A percentile compares a stretch with the other conserved stretches of the same genome.
These are phyloP conservation scores for Botia almorhae DNA, from an alignment of 2,797 vertebrate genomes.

Conservation along the genomic window DNA sequence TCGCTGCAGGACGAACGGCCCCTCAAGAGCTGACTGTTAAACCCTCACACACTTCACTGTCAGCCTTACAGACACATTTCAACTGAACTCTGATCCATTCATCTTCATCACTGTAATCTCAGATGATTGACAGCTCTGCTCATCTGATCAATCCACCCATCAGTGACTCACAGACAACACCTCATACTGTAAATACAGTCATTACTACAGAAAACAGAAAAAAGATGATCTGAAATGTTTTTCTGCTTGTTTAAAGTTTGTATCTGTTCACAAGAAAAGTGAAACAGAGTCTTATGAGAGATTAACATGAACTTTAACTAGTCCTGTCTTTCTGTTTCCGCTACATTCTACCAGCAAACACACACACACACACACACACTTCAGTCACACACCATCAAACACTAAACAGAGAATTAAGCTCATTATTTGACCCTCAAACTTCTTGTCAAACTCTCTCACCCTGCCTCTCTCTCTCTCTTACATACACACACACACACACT, in stretches of 20 bases:
- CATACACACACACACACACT: not conserved
- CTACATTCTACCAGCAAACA: not conserved
- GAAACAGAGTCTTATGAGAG: not conserved
- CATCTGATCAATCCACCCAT: too few relatives aligned
- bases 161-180: too few relatives aligned
- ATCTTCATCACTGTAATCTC: not conserved
- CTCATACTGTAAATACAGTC: not conserved
- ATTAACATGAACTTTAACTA: not conserved
- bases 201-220: too few relatives aligned
- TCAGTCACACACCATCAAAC: slow-evolving; percentile 51
- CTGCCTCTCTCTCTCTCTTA: slow-evolving; percentile 4
- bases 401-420: slow-evolving; percentile 41
- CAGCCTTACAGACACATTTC: not conserved
- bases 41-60: not conserved
- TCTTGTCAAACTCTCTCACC: slow-evolving; percentile 19
- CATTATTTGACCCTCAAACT: slow-evolving; percentile 30
- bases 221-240: not conserved
- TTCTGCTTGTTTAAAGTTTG: not conserved
- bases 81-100: not conserved
- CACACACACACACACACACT: slow-evolving; percentile 46
- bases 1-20: slow-evolving; percentile 15
- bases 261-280: not conserved
- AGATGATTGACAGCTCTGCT: not conserved
- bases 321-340: not conserved
- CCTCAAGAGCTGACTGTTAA: slow-evolving; percentile 8